These are phyloP conservation scores for Australoheros facetus DNA, from an alignment of 2,797 vertebrate genomes.

Conservation along the genomic window DNA sequence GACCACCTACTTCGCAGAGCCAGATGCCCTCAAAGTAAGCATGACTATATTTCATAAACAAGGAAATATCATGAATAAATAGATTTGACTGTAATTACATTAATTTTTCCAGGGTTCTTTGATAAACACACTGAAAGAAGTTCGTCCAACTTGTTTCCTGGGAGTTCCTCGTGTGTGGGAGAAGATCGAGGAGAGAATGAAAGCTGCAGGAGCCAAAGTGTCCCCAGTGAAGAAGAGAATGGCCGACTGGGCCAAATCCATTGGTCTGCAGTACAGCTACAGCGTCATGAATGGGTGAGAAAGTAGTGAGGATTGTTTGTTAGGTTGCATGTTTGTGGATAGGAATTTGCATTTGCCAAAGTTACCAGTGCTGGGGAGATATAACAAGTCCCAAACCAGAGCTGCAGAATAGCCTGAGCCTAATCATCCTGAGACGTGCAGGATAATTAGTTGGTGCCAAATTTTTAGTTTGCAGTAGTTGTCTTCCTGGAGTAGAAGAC, in stretches of 20 bases:
- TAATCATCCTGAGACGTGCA: too few species aligned
- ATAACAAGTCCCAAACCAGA: background rate
- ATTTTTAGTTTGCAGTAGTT: too few species aligned
- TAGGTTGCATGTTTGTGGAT: background rate
- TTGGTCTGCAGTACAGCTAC: slow-evolving; percentile 81
- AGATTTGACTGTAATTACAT: background rate
- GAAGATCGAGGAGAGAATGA: slow-evolving; percentile 86
- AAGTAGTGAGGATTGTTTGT: background rate
- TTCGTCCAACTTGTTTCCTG: slow-evolving; percentile 79
- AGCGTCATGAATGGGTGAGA: slow-evolving; percentile 81
- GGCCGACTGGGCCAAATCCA: slow-evolving; percentile 78
- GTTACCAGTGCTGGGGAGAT: too few species aligned
- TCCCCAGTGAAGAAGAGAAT: slow-evolving; percentile 74
- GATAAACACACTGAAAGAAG: slow-evolving; percentile 79
- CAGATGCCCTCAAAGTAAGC: slow-evolving; percentile 83
- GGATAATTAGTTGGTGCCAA: background rate
- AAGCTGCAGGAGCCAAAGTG: slow-evolving; percentile 66
- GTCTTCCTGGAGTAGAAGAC: too few species aligned
- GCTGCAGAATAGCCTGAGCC: background rate
- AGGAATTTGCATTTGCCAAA: background rate
- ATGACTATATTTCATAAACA: background rate
- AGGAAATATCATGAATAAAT: too few species aligned
- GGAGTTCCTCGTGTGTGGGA: slow-evolving; percentile 87
- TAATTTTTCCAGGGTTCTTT: slow-evolving; percentile 75
- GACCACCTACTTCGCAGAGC: slow-evolving; percentile 78